Conservation (phyloP, 2,113 vertebrate species). For the Tetraodon nigroviridis region DNA sequence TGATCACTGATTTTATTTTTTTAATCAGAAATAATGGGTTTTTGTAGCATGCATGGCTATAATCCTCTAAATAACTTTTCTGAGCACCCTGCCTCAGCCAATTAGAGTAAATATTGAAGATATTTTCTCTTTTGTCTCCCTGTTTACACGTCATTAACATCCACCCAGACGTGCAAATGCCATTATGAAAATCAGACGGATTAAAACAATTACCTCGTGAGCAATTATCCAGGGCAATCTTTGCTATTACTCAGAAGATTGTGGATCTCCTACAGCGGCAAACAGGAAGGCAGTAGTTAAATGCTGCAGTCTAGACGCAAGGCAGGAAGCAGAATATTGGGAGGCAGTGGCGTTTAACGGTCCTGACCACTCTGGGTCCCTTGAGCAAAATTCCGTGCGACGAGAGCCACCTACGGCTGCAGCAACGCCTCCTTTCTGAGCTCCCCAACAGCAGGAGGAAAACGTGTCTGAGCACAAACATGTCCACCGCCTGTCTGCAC, state of each 20-base stretch:
- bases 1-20: constrained; percentile 12
- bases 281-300: constrained; percentile 20
- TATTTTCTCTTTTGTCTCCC: constrained; percentile 11
- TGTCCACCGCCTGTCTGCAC: background rate
- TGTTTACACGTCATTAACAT: constrained; percentile 14
- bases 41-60: constrained; percentile 10
- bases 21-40: constrained; percentile 14
- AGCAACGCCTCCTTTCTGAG: constrained; percentile 2
- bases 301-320: constrained; percentile 44
- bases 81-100: constrained; percentile 9
- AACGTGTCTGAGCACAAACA: background rate
- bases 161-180: constrained; percentile 10
- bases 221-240: constrained; percentile 7
- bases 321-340: constrained; percentile 35
- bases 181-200: constrained; percentile 13
- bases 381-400: constrained; percentile 33
- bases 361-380: constrained; percentile 39
- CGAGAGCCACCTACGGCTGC: constrained; percentile 42
- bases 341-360: constrained; percentile 22
- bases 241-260: constrained; percentile 1
- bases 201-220: background rate
- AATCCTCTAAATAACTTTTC: constrained; percentile 30
- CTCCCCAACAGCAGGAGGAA: background rate
- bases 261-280: constrained; percentile 2
- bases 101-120: constrained; percentile 13